Base-by-base conservation (phyloP, 2,113 vertebrate genomes). In the Lota lota region DNA sequence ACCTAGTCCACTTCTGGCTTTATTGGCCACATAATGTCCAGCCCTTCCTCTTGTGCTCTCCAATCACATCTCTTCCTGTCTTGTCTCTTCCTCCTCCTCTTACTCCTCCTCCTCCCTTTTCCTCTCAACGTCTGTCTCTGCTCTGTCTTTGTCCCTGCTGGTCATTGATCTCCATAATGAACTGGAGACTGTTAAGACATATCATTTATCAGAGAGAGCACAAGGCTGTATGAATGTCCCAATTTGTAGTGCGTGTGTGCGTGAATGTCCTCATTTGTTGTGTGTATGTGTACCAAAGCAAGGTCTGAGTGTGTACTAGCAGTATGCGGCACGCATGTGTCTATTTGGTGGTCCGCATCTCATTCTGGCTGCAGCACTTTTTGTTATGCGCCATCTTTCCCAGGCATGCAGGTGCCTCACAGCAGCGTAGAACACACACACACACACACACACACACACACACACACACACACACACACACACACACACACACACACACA, bases 131-230 rank as follows among this genome's bases (percentile, higher is more conserved):
- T n/a, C 10, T 61, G 1, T 21, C 54, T 65, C 40, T 50, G 22
- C 62, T 22, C 18, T 22, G 36, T 47, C 40, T 22, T 15, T 53
- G 22, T 73, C 59, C 67, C 53, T 12, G n/a, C 22, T 21, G 3
- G 59, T 82, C 56, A 16, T 61, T 69, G 64, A 59, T 69, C 21
- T 77, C 62, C 50, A 18, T 78, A 75, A 76, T 80, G 73, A 1
- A 81, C 20, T 50, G 63, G 64, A 54, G 20, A 36, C 59, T 72
- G 10, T 70, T 51, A 71, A n/a, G 22, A 68, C 61, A 66, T 76
- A 65, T 24, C 67, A 67, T 82, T 74, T 76, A 50, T 66, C 57
- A 59, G 36, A 74, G 56, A 68, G 63, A 28, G 24, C 33, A 8
- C 61, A 68, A 67, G 10, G 54, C 22, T 0, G 62, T 58, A 28